Evolutionary conservation across 1,140 invertebrate genomes (phyloP).

Genomic region (Battus philenor): DNA sequence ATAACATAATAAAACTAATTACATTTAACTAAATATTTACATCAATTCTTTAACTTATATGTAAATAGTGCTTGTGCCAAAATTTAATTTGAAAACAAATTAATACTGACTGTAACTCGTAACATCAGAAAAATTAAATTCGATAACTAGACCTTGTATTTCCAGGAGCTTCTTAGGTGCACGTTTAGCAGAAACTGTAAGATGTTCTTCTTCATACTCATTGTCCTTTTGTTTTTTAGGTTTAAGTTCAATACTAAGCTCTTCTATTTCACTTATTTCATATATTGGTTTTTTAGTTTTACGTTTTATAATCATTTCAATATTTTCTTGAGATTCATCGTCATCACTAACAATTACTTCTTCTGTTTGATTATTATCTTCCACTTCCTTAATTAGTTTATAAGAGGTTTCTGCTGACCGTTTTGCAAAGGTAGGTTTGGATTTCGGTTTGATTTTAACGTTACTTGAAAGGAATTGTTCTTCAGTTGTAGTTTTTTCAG

Average conservation of each 20-base stretch:
- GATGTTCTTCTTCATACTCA: constrained; percentile 78
- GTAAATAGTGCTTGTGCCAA: too few species aligned
- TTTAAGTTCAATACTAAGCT: constrained; percentile 75
- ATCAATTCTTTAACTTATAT: too few species aligned
- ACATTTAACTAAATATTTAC: not conserved
- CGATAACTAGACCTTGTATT: constrained; percentile 86
- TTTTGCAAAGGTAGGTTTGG: constrained; percentile 80
- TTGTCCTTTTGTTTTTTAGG: constrained; percentile 55
- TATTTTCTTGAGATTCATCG: constrained; percentile 68
- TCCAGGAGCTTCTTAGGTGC: constrained; percentile 77
- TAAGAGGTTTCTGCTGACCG: constrained; percentile 83
- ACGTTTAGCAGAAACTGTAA: constrained; percentile 79
- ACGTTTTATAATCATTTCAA: constrained; percentile 75
- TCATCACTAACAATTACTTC: constrained; percentile 64
- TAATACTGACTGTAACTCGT: too few species aligned
- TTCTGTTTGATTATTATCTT: constrained; percentile 73
- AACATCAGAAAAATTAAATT: not conserved
- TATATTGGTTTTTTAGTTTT: constrained; percentile 70
- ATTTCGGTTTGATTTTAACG: constrained; percentile 82
- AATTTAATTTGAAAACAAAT: too few species aligned
- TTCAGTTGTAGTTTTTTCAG: constrained; percentile 81
- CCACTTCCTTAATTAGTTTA: constrained; percentile 81
- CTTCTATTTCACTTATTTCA: constrained; percentile 77
- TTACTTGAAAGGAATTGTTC: constrained; percentile 87
- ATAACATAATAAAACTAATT: too few species aligned